These are phyloP conservation scores for Acanthopagrus latus DNA, from an alignment of 2,797 vertebrate species.

Conservation along the genomic window DNA sequence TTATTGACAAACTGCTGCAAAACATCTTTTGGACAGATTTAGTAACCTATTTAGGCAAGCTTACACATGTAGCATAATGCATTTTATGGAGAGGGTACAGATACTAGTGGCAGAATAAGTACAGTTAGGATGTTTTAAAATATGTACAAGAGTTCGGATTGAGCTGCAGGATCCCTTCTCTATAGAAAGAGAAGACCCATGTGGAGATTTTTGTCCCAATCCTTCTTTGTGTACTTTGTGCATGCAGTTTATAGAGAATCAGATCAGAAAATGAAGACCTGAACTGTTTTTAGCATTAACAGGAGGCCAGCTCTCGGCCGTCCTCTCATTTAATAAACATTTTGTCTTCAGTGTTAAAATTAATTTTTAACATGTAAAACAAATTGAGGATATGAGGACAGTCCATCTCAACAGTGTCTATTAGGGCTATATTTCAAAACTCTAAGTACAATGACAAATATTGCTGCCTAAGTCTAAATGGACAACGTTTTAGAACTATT, in stretches of 20 bases:
- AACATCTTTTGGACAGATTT: conserved; percentile 98
- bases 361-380: conserved; percentile 72
- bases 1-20: conserved; percentile 99
- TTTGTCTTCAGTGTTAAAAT: conserved; percentile 79
- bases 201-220: conserved; percentile 91
- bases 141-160: conserved; percentile 93
- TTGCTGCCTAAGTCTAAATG: conserved; percentile 89
- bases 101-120: conserved; percentile 91
- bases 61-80: conserved; percentile 99
- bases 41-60: conserved; percentile 99
- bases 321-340: conserved; percentile 75
- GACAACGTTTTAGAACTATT: conserved; percentile 93
- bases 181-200: conserved; percentile 89
- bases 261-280: conserved; percentile 81
- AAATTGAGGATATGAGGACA: conserved; percentile 91
- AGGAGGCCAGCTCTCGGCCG: conserved; percentile 72
- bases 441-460: conserved; percentile 89
- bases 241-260: conserved; percentile 87
- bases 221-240: conserved; percentile 84
- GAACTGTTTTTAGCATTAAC: conserved; percentile 71
- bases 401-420: conserved; percentile 95
- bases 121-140: conserved; percentile 91
- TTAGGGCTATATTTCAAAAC: conserved; percentile 99
- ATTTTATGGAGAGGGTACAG: conserved; percentile 97
- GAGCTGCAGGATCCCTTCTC: conserved; percentile 99